These are phyloP conservation scores for Centropus unirufus DNA, from an alignment of 2,113 vertebrate genomes.

Conservation along the genomic window DNA sequence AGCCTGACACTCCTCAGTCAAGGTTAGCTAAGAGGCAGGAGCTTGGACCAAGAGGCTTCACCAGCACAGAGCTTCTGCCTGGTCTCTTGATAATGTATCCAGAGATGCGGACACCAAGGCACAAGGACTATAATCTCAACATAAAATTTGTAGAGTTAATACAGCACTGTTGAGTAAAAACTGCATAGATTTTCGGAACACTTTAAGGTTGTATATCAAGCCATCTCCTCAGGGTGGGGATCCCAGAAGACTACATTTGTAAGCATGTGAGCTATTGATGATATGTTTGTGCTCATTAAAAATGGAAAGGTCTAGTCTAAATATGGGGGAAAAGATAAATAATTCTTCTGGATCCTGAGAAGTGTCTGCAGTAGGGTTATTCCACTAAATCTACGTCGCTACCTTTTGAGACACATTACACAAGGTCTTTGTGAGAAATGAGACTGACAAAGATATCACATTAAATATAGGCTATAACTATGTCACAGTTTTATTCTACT, in stretches of 20 bases:
- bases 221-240: neutral
- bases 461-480: neutral
- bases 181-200: neutral
- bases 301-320: neutral
- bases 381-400: neutral
- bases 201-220: neutral
- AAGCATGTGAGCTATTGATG: neutral
- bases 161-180: neutral
- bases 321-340: neutral
- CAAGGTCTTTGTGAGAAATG: neutral
- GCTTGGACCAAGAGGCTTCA: neutral
- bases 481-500: neutral
- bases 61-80: neutral
- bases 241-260: neutral
- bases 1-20: neutral
- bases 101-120: neutral
- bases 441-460: neutral
- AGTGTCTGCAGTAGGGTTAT: neutral
- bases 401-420: neutral
- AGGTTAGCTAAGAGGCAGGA: rapidly evolving
- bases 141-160: neutral
- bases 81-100: neutral
- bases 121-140: neutral
- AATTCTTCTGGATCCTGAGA: neutral
- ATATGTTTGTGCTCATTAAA: neutral